Base-by-base conservation (phyloP, 2,113 vertebrate genomes). In the Scatophagus argus region DNA sequence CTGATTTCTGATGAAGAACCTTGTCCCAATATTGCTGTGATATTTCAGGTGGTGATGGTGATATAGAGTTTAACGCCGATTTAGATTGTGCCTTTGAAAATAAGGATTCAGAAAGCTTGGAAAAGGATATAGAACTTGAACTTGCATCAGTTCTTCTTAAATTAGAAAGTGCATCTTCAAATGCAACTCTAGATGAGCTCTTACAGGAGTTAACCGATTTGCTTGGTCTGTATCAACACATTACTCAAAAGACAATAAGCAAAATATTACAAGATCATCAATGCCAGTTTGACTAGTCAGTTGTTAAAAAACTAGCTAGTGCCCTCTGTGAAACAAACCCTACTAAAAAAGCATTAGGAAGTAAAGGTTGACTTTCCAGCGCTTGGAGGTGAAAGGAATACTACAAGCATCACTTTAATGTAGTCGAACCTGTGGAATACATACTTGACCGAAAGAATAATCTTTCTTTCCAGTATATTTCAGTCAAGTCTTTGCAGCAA, bases 401-500 rank as follows among this genome's bases (percentile, higher is more conserved):
- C 21, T 74, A 79, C 32, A 89, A 74, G 31, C 76, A 23, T 1
- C 36, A 87, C 21, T 86, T 86, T 51, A 82, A 69, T 39, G 60
- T 77, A 23, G 74, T 84, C 9, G 56, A 87, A 73, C 77, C 78
- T 25, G 39, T 52, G 5, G 66, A 86, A 59, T 76, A 70, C 59
- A 64, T 84, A 32, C 55, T 81, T 64, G 74, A 84, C 6, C 4
- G 6, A 66, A 67, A 68, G 14, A 69, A 72, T 31, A 38, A 23
- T 0, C 56, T 67, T 59, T 73, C 46, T 49, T 84, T 84, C 39
- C 83, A 84, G 12, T 87, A 75, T 79, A 23, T 88, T 39, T 67
- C 61, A 54, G 71, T 78, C 11, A 82, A 85, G 43, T 79, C 84
- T 67, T 82, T 82, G 71, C 56, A 73, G 51, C 66, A 82, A 16